A percentile compares a stretch with the other conserved stretches of the same genome.
These are phyloP conservation scores for Fistularia tabacaria DNA, from an alignment of 2,797 vertebrate genomes.

Conservation along the genomic window DNA sequence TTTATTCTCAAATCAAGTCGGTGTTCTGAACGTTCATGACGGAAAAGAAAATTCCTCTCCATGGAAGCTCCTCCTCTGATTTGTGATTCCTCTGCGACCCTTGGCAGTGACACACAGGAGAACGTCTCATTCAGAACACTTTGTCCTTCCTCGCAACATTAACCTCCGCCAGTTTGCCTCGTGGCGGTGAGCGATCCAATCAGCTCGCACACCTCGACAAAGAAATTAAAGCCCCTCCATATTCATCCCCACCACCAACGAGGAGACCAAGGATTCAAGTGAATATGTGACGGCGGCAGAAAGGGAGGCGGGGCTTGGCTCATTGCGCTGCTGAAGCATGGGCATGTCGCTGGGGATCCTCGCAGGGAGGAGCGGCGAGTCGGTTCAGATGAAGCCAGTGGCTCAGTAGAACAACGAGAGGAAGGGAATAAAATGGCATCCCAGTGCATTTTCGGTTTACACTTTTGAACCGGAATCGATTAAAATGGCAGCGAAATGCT, in stretches of 20 bases:
- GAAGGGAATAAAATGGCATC: too few relatives aligned
- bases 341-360: not conserved
- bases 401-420: too few relatives aligned
- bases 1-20: too few relatives aligned
- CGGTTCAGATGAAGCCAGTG: too few relatives aligned
- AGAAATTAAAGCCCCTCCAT: constrained; percentile 50
- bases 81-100: constrained; percentile 12
- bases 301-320: constrained; percentile 32
- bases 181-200: constrained; percentile 51
- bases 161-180: constrained; percentile 48
- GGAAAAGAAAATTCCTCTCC: too few relatives aligned
- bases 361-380: too few relatives aligned
- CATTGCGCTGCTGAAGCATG: constrained; percentile 34
- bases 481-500: too few relatives aligned
- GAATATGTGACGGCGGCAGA: constrained; percentile 52
- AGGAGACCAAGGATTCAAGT: constrained; percentile 46
- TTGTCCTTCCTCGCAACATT: constrained; percentile 48
- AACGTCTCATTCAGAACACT: constrained; percentile 34
- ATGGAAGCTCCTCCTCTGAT: not conserved
- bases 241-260: constrained; percentile 56
- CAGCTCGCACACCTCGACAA: constrained; percentile 40
- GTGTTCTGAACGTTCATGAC: too few relatives aligned
- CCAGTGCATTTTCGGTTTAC: too few relatives aligned
- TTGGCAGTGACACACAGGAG: not conserved
- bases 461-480: too few relatives aligned